phyloP scores from a whole-genome alignment of 2,888 invertebrate species.

The Zygogramma bicolorata region DNA sequence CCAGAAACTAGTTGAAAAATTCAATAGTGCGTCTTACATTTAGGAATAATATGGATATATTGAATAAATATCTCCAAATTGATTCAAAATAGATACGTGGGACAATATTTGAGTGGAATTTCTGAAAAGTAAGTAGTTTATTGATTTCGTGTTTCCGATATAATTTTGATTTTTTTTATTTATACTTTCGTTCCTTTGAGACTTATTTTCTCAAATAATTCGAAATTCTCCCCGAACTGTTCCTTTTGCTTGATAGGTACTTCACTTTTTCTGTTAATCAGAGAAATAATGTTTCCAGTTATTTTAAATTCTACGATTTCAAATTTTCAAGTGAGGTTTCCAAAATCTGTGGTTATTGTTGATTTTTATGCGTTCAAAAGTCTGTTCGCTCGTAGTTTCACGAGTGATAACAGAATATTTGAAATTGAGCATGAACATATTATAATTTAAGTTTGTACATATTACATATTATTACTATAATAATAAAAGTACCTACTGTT shows the following conservation, averaged over 20 bases:
- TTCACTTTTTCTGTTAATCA: not conserved
- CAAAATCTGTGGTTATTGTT: not conserved
- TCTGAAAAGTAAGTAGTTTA: too few species aligned
- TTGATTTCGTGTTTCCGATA: too few species aligned
- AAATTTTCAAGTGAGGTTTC: not conserved
- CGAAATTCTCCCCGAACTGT: too few species aligned
- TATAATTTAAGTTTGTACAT: slow-evolving; percentile 58
- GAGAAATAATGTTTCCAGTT: not conserved
- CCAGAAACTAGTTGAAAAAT: not conserved
- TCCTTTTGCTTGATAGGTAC: too few species aligned
- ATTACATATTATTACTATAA: slow-evolving; percentile 56
- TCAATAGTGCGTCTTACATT: not conserved
- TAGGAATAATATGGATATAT: not conserved
- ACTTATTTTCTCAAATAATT: too few species aligned
- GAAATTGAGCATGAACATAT: slow-evolving; percentile 1
- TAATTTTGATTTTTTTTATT: too few species aligned
- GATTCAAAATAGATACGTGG: too few species aligned
- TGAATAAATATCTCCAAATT: too few species aligned
- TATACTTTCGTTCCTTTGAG: too few species aligned
- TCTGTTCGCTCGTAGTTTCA: not conserved
- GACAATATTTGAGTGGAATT: too few species aligned
- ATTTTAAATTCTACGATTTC: too few species aligned
- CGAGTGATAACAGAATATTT: not conserved
- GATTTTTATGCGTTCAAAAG: not conserved
- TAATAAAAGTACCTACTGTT: slow-evolving; percentile 57